These are phyloP conservation scores for Dasyprocta punctata DNA, from an alignment of 2,113 vertebrate species.

Conservation along the genomic window DNA sequence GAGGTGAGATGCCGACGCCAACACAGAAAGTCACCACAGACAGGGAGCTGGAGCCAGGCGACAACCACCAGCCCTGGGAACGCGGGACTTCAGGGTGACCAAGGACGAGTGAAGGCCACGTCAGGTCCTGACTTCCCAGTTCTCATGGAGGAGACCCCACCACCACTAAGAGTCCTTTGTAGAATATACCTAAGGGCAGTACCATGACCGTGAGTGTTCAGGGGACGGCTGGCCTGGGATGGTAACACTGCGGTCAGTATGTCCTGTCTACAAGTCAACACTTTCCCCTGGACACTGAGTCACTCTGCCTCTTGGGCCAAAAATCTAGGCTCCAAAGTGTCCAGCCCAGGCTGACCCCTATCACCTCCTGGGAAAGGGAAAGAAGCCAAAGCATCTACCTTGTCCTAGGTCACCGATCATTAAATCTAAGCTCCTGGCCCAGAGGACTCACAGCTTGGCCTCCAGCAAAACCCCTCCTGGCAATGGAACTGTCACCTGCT, in stretches of 20 bases:
- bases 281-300: constrained; percentile 33
- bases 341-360: constrained; percentile 20
- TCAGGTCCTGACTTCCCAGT: neutral
- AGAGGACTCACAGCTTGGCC: neutral
- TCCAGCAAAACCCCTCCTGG: neutral
- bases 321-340: constrained; percentile 24
- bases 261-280: neutral
- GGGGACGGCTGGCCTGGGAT: neutral
- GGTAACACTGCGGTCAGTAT: neutral
- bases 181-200: neutral
- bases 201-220: fast-evolving
- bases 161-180: neutral
- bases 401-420: neutral
- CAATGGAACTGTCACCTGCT: neutral
- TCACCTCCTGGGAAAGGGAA: constrained; percentile 2
- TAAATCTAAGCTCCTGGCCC: neutral
- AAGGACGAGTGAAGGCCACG: neutral
- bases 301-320: neutral
- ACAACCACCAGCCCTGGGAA: neutral
- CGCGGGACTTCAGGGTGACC: neutral
- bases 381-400: neutral
- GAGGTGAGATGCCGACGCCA: neutral
- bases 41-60: neutral
- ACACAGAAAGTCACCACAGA: neutral
- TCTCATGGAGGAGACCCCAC: neutral